Evolutionary conservation across 2,797 vertebrate species (phyloP), one percentile per base, ranked within the genome.

Genomic region (Bovichtus diacanthus): DNA sequence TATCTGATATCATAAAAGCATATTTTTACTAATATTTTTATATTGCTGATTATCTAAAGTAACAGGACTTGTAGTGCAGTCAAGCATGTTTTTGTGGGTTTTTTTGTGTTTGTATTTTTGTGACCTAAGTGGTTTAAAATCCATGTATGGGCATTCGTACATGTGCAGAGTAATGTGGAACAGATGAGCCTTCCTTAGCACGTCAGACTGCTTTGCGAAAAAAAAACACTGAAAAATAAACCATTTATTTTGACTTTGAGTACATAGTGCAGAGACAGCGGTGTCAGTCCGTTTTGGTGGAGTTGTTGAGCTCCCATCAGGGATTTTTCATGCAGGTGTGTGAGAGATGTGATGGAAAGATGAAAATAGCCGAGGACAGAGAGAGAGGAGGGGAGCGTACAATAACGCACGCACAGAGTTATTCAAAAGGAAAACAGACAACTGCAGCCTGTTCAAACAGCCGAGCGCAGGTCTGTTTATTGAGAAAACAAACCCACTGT

Each of bases 401-500:
- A 51, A 21, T 9, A 38, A 61, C 29, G 55, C 47, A n/a, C 0
- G 5, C 5, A 18, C 25, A 12, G 74, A 74, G 70, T 54, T 41
- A 19, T 71, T 78, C 4, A 23, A 44, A 77, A 75, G 23, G 46
- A 86, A 83, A 87, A 85, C 70, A 84, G 74, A 84, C 9, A 23
- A 53, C 61, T 0, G 29, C 23, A 18, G 76, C 68, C 60, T 41
- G 7, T 65, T 81, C 21, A 83, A 86, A 79, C 69, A 81, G 21
- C 43, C 59, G n/a, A 67, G 49, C 18, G 3, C 29, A 11, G 2
- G 62, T 76, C 34, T 78, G 90, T 87, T 88, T 81, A 27, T 50
- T 86, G 41, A 86, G 82, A 88, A 84, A 92, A 84, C 83, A 83
- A n/a, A 51, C 7, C 60, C 23, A 3, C 62, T 27, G 43, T 66